Base-by-base conservation (phyloP, 1,140 invertebrate species). In the Drosophila paulistorum region DNA sequence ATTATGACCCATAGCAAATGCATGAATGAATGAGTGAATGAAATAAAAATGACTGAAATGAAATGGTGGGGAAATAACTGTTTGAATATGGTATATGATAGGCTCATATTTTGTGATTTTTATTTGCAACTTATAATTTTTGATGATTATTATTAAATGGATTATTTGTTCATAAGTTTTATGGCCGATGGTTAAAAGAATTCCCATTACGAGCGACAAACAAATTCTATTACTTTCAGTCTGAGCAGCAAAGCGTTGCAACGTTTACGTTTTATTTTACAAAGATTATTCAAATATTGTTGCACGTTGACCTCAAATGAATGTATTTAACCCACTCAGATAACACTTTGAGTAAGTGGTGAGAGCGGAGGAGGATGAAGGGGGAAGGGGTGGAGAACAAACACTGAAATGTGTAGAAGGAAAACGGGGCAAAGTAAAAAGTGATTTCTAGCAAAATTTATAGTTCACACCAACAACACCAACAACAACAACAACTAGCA, bases 231-330 rank as follows among this genome's bases (percentile, higher is more conserved):
- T 9, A 37, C 35, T 39, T 14, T 69, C 17, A 11, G 11, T 23
- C 39, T 54, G 17, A 26, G 26, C 11, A 23, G 20, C 1, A 11
- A 13, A 13, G 37, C n/a, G n/a, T 67, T 76, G 78, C 83, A 71
- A 54, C 71, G 70, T 87, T 86, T 86, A 58, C 68, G 30, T 57
- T 58, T 68, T 66, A 65, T 58, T 58, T 68, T 74, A 61, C 77
- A 68, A 66, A 78, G 84, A 89, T 90, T 84, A 89, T 61, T 71
- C 85, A 89, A 89, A 89, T 89, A 89, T 89, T 89, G 77, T 89
- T 84, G 77, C 84, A 90, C 77, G 68, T 77, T 87, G 84, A 89
- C 84, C 84, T 79, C 30, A 30, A 30, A 30, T 30, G 51, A 62
- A 37, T 35, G 48, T 71, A 68, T 68, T 73, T 80, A 83, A 78